Evolutionary conservation across 2,888 invertebrate genomes (phyloP).

Genomic region (Doris montereyensis): DNA sequence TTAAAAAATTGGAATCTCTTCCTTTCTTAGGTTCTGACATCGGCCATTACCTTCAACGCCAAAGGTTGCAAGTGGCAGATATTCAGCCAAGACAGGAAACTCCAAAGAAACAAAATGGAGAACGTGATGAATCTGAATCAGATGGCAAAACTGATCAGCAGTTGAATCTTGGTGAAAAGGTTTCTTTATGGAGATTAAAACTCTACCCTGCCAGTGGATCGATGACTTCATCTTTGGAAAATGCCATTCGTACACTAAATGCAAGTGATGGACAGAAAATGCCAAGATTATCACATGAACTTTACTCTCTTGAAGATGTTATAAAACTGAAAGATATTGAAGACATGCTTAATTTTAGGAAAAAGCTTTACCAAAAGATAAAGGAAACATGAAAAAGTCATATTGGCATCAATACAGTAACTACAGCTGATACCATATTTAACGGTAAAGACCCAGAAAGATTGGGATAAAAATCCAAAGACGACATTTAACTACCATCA

Average conservation of each 20-base stretch:
- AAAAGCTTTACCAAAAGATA: constrained; percentile 51
- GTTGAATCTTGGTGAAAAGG: constrained; percentile 31
- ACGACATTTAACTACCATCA: too few relatives aligned
- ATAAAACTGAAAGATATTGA: constrained; percentile 56
- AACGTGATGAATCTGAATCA: neutral
- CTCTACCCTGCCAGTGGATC: constrained; percentile 59
- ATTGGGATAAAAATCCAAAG: too few relatives aligned
- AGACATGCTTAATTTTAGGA: constrained; percentile 59
- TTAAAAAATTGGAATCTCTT: constrained; percentile 46
- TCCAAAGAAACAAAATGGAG: neutral
- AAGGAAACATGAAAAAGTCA: too few relatives aligned
- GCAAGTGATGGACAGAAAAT: neutral
- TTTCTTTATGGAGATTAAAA: constrained; percentile 60
- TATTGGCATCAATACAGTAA: too few relatives aligned
- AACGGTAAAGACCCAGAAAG: too few relatives aligned
- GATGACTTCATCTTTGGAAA: constrained; percentile 60
- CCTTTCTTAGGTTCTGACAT: constrained; percentile 54
- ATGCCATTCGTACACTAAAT: constrained; percentile 44
- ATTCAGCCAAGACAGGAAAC: constrained; percentile 3
- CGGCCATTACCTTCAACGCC: constrained; percentile 39
- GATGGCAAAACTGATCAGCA: neutral
- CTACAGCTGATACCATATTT: too few relatives aligned
- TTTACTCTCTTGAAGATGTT: constrained; percentile 58
- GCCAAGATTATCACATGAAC: neutral
- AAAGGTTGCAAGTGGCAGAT: constrained; percentile 24